Evolutionary conservation across 2,888 invertebrate genomes (phyloP), one percentile per base, ranked within the genome.

Genomic region (Caradrina clavipalpis): DNA sequence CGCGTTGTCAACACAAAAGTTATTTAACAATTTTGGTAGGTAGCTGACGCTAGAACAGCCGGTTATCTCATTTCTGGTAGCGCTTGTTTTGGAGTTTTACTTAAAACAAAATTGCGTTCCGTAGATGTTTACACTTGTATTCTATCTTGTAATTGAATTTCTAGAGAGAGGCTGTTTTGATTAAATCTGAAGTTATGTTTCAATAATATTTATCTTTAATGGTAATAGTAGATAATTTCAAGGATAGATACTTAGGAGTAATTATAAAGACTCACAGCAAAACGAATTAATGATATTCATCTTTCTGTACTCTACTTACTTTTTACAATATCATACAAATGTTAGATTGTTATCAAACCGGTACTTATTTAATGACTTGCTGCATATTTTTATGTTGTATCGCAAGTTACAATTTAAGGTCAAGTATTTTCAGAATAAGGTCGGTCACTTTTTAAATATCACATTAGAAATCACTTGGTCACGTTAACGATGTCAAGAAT

Each of bases 11-110:
- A 82, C 84, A 82, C 82, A 79, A 70, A 76, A 78, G 86, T 88
- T 93, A 94, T 94, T 93, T 92, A 93, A 92, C 90, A 85, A 86
- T 68, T 62, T 76, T 68, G 68, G 76, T 73, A 26, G 26, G 26
- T 26, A 57, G 53, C 63, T 67, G 63, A 56, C 47, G 54, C 54
- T 69, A 45, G 47, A 60, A n/a, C 62, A 71, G 62, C 58, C 45
- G 53, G 65, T 78, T 80, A 61, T 59, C 17, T 56, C 42, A 69
- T 68, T 58, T 67, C 35, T 64, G 45, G 63, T 56, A 53, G 47
- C 7, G 21, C 60, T 51, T 72, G 56, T 72, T 75, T 70, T 57
- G 31, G n/a, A 53, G n/a, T 47, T 50, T 45, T 60, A 47, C 15
- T 50, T 50, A 1, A 50, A 49, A 35, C 17, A n/a, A 45, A 45